phyloP scores from a whole-genome alignment of 2,797 vertebrate genomes.

The Crossoptilon crossoptilon region DNA sequence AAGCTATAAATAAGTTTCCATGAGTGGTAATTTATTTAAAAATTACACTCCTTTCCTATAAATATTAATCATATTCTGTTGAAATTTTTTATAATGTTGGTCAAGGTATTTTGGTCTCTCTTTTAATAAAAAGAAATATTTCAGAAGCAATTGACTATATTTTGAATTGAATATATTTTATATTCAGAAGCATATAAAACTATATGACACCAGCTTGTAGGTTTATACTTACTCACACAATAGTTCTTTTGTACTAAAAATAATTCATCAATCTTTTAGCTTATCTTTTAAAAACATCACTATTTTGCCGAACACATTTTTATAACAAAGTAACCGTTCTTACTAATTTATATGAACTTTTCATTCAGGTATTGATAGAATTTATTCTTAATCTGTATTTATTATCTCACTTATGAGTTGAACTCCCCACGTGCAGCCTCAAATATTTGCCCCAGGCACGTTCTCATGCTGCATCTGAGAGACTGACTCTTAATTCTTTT shows the following conservation, averaged over 20 bases:
- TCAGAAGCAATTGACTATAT: not conserved
- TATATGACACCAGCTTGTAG: not conserved
- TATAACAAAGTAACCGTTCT: not conserved
- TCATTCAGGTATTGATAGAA: not conserved
- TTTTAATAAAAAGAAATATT: not conserved
- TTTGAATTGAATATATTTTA: too few species aligned
- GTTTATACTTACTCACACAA: not conserved
- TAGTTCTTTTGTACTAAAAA: not conserved
- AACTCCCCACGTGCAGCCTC: not conserved
- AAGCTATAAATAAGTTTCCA: not conserved
- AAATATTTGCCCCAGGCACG: not conserved
- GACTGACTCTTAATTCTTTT: not conserved
- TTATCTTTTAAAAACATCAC: not conserved
- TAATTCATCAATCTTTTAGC: not conserved
- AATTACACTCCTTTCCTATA: not conserved
- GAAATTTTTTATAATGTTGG: not conserved
- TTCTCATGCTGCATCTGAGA: not conserved
- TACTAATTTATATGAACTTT: not conserved
- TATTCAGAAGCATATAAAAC: not conserved
- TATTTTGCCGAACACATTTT: not conserved
- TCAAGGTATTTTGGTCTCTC: not conserved
- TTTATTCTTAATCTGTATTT: not conserved
- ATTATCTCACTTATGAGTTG: not conserved
- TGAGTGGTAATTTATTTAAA: not conserved
- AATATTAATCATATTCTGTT: not conserved